Evolutionary conservation across 1,140 invertebrate genomes (phyloP), one percentile per base, ranked within the genome.

Genomic region (Drosophila mauritiana): DNA sequence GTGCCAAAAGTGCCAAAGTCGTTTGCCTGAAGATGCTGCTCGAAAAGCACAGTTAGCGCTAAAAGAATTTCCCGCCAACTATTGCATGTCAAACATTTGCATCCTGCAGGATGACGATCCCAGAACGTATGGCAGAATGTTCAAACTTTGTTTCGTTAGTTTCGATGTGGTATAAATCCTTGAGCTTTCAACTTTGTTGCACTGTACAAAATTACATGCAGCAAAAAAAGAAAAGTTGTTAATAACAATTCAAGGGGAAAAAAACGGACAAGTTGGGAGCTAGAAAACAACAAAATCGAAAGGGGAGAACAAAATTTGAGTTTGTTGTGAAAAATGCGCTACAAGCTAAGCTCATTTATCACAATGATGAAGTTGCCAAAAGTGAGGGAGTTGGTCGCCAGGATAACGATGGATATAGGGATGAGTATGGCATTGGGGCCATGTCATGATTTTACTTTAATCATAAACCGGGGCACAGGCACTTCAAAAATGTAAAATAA

Each of bases 361-460:
- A 81, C 67, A 81, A 81, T 81, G 79, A 81, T 81, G 79, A 81
- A 81, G 79, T 81, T 81, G 74, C 73, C 73, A 75, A 56, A 75
- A 46, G 40, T 51, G 37, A 34, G 20, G 22, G 45, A 31, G 43
- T 25, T 51, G 48, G 48, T 4, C 48, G 48, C 31, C 31, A 31
- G 31, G 31, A 31, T 31, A 31, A 31, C 31, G 31, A 31, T 31
- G 31, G 8, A 3, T 31, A 8, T 31, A 8, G 8, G 31, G 7
- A 31, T 31, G 31, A 10, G 51, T 12, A 15, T 11, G 40, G 36
- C 57, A 34, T 39, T 40, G 59, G 46, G 58, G 53, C 39, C 74
- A 36, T 79, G 76, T 73, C 52, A 76, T 55, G 78, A 78, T 81
- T 54, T 81, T 77, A 77, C 79, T 81, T 81, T 81, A 81, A 81